A percentile compares a stretch with the other conserved stretches of the same genome.
Evolutionary conservation across 2,113 vertebrate genomes (phyloP).

Genomic region (Corythaixoides concolor): DNA sequence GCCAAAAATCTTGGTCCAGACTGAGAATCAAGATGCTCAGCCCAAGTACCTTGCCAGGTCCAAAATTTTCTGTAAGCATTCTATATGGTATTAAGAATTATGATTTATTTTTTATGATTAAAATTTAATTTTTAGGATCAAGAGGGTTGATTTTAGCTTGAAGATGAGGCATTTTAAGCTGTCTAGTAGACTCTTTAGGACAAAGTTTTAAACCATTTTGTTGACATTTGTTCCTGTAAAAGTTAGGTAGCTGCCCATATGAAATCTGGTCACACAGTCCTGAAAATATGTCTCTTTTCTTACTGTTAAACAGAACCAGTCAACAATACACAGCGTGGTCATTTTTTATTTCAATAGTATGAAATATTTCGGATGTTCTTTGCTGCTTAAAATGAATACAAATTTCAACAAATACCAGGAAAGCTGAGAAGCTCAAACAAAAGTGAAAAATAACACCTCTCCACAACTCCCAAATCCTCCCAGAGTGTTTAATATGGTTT

Average conservation of each 20-base stretch:
- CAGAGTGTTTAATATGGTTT: not conserved
- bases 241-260: not conserved
- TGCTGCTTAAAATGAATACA: not conserved
- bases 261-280: not conserved
- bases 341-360: not conserved
- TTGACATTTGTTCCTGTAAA: not conserved
- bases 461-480: not conserved
- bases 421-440: not conserved
- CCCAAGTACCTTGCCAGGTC: not conserved
- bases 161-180: not conserved
- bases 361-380: not conserved
- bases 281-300: not conserved
- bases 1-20: not conserved
- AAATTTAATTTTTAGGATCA: too few species aligned
- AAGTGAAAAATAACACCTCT: not conserved
- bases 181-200: not conserved
- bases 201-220: not conserved
- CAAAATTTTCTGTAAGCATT: not conserved
- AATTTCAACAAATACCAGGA: not conserved
- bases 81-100: not conserved
- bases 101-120: too few species aligned
- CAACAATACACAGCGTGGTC: not conserved
- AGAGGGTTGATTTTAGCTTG: not conserved
- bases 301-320: not conserved
- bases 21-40: not conserved